Percentiles rank a stretch among this genome's conserved stretches.
Conservation (phyloP, 2,113 vertebrate species). For the Pomatostomus ruficeps region DNA sequence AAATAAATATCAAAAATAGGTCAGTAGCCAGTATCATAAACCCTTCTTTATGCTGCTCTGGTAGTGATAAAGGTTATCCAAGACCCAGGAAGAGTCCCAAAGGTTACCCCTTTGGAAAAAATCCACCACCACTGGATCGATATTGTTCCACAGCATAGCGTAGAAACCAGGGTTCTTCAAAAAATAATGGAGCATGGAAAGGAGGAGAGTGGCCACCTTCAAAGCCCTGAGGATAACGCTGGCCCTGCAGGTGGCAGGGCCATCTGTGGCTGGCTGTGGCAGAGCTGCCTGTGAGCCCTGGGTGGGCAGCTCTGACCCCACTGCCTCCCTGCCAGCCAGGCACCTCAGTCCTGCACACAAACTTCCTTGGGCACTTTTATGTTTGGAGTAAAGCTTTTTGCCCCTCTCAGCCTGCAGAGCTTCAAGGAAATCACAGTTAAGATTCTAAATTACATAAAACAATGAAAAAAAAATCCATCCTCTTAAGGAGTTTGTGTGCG, state of each 20-base stretch:
- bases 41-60: not conserved
- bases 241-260: not conserved
- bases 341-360: not conserved
- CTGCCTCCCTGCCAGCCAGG: not conserved
- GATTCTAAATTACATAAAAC: not conserved
- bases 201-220: not conserved
- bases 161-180: not conserved
- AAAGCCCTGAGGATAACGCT: not conserved
- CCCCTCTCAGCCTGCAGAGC: not conserved
- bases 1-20: not conserved
- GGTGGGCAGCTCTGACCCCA: rapidly evolving
- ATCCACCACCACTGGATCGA: not conserved
- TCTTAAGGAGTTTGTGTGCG: not conserved
- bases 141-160: rapidly evolving
- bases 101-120: not conserved
- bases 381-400: not conserved
- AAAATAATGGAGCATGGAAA: not conserved
- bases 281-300: too few species aligned
- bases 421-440: not conserved
- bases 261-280: not conserved
- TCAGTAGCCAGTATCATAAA: not conserved
- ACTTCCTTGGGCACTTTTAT: not conserved
- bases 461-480: not conserved
- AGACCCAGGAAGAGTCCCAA: not conserved
- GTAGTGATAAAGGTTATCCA: not conserved